Evolutionary conservation across 2,888 invertebrate species (phyloP), one percentile per base, ranked within the genome.

Genomic region (Euzetes globulus): DNA sequence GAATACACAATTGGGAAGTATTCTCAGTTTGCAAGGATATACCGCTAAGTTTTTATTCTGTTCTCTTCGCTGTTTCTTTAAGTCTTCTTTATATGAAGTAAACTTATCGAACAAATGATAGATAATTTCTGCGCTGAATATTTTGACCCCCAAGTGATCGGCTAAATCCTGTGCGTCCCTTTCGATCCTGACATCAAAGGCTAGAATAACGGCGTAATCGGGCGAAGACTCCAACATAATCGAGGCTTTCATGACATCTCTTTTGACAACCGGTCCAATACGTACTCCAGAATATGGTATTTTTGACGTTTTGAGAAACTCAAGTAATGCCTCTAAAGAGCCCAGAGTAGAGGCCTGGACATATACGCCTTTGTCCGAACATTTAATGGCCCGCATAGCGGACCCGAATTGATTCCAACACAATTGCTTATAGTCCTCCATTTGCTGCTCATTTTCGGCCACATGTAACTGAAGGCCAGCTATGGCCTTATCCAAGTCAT

Each of bases 311-410:
- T 88, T 88, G 73, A 98, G 87, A 85, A 96, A 98, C 82, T 96
- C 95, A 6, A 97, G 85, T 74, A 99, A 85, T 0, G 99, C 99
- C 83, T 99, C 99, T 13, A 99, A 85, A 0, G 99, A 99, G 9
- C 99, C 99, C 7, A 99, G 87, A n/a, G 99, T 99, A 0, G 97
- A 98, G 0, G 99, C 98, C 82, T 99, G 98, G n/a, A 99, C 99
- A 84, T 94, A 97, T 60, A 99, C 99, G 63, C 99, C 99, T 77
- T 92, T 87, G 79, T 92, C 92, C 50, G 90, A 88, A 78, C 95
- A 84, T 82, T 94, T 95, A 81, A 99, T 97, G 41, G 91, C 90
- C 72, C 91, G 92, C 71, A 99, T 86, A 1, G 95, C 97, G 29
- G 90, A 63, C 74, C 60, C 74, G 75, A 76, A 75, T 47, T 65